Evolutionary conservation across 2,113 vertebrate genomes (phyloP).

Genomic region (Nothocercus julius): DNA sequence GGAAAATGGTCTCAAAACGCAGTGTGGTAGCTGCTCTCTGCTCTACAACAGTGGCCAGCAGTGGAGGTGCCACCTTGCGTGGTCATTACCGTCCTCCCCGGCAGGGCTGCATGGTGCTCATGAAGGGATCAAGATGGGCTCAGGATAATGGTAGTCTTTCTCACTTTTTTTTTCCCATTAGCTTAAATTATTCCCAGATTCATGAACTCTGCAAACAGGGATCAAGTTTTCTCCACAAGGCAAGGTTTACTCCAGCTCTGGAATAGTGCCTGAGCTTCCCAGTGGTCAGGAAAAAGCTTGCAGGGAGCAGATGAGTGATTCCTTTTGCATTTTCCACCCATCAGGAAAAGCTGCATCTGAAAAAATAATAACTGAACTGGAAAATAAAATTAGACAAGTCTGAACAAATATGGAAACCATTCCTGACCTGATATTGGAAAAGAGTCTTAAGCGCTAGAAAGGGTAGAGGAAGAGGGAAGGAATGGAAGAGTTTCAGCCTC

Average conservation of each 20-base stretch:
- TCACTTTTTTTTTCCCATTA: conserved; percentile 56
- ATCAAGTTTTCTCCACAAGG: conserved; percentile 44
- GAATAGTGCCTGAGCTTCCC: conserved; percentile 40
- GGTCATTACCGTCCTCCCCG: not conserved
- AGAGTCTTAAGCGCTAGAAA: conserved; percentile 50
- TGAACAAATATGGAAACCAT: conserved; percentile 67
- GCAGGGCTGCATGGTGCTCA: not conserved
- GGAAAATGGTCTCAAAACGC: not conserved
- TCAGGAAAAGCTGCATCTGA: conserved; percentile 58
- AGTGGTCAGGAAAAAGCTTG: conserved; percentile 46
- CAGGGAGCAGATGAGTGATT: conserved; percentile 45
- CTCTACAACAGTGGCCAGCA: not conserved
- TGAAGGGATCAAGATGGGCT: not conserved
- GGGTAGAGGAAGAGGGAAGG: conserved; percentile 39
- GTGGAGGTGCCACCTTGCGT: not conserved
- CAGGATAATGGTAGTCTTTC: not conserved
- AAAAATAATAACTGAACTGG: conserved; percentile 68
- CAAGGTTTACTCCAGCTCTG: conserved; percentile 22
- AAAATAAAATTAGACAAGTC: conserved; percentile 71
- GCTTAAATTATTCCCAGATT: conserved; percentile 66
- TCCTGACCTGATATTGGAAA: conserved; percentile 34
- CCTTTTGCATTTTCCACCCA: conserved; percentile 57
- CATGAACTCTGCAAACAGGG: conserved; percentile 56
- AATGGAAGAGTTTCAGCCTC: conserved; percentile 38
- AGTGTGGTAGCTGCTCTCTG: rapidly evolving